Base-by-base conservation (phyloP, 92 coral and sea anemone species). In the Anthopleura xanthogrammica region DNA sequence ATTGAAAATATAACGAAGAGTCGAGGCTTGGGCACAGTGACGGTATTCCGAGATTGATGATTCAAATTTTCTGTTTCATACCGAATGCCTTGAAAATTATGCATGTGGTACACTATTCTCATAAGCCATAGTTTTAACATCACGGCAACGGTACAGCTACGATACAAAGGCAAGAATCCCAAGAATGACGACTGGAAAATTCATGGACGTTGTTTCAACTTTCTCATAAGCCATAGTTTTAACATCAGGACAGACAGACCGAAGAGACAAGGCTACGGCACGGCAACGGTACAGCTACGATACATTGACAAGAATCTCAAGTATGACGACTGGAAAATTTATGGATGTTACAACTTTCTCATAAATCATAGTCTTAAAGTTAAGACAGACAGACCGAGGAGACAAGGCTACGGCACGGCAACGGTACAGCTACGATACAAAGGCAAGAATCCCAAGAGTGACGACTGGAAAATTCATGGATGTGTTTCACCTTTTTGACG, bases 351-450 rank as follows among this genome's bases (percentile, higher is more conserved):
- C 16, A 12, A 6, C 9, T 16, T 78, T 82, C 12, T 89, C 89
- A 10, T 82, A 3, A 58, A 85, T 66, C 41, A 90, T 77, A 3
- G 72, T 23, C 64, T 90, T 75, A 43, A 87, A 84, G 60, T 85
- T 91, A 12, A 91, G 93, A 12, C 36, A 29, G 36, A 5, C 65
- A 20, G 36, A 29, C 36, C 36, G 36, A 29, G 1, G 36, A 54
- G 50, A 46, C 64, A 20, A 22, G 36, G 36, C 12, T 62, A 20
- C 70, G 36, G 24, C 29, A 62, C 70, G 70, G 70, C 70, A 19
- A 62, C 9, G 70, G 70, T 62, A 20, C 70, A 17, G 6, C 70
- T 3, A 62, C 29, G 70, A 46, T 46, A 46, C 50, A 9, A 46
- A 0, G 50, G 7, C 50, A 46, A 46, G 50, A 22, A 62, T 14